These are phyloP conservation scores for Lepidurus packardi DNA, from an alignment of 1,140 invertebrate species.

Conservation along the genomic window DNA sequence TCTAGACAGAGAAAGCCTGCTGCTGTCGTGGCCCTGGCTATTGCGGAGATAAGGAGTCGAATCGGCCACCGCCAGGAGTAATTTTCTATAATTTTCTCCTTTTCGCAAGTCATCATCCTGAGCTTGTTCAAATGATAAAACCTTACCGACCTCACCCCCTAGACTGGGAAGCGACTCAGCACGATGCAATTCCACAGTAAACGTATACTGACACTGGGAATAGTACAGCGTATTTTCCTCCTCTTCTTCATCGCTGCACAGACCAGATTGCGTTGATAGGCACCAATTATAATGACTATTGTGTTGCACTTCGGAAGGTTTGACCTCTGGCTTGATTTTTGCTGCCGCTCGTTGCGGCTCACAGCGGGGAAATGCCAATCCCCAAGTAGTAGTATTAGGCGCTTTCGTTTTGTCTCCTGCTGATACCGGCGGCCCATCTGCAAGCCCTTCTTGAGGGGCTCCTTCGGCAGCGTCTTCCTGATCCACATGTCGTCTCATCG, in stretches of 20 bases:
- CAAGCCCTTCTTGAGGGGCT: neutral
- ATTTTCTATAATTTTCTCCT: neutral
- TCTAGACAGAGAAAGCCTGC: neutral
- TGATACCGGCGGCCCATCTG: neutral
- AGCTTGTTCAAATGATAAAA: neutral
- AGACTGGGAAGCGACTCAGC: neutral
- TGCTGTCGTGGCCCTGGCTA: neutral
- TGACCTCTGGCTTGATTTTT: neutral
- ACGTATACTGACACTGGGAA: neutral
- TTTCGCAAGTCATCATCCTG: neutral
- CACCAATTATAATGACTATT: neutral
- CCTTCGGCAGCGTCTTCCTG: neutral
- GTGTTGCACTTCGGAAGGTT: neutral
- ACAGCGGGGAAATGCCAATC: neutral
- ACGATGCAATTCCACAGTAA: neutral
- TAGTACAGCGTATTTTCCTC: constrained; percentile 1
- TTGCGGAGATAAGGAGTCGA: neutral
- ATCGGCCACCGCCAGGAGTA: neutral
- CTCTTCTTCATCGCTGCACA: neutral
- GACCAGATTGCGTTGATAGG: neutral
- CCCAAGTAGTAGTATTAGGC: neutral
- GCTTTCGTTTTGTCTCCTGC: neutral
- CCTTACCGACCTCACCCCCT: neutral
- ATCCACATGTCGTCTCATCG: neutral
- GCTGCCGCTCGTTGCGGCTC: neutral